Base-by-base conservation (phyloP, 2,797 vertebrate species). In the Yasuhikotakia modesta region DNA sequence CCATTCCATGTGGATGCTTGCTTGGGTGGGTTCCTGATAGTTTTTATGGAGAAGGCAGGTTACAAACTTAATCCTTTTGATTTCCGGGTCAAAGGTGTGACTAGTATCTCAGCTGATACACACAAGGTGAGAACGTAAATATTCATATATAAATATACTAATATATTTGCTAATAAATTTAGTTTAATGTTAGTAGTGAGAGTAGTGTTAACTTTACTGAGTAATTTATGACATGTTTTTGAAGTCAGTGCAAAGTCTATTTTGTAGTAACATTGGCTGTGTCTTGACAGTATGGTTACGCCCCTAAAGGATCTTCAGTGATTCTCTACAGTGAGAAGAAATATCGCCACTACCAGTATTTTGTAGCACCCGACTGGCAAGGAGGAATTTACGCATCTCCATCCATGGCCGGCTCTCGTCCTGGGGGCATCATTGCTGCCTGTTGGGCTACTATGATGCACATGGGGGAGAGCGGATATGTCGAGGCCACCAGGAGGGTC, bases 311-410 rank as follows among this genome's bases (percentile, higher is more conserved):
- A 60, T 99, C 98, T 19, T 99, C 98, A 0, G 95, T 99, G 84
- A 89, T 99, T 88, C 84, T 99, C 35, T 99, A 99, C 91, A 94
- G 94, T 0, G 91, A 95, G 43, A 94, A 91, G 88, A 94, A 94
- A 80, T 98, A 96, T 86, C 94, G 97, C 39, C 94, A 93, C 68
- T 95, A 96, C 84, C 98, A 99, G 91, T 99, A 96, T 90, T 99
- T 98, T 55, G 67, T 97, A 12, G 94, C 92, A 4, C 93, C 97
- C 0, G 96, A 99, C 85, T 99, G 98, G 98, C 96, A 96, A 83
- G 98, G 98, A 2, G 98, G 98, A 0, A 96, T 99, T 89, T 99
- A 99, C 0, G 97, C 97, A n/a, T 99, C 98, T 0, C 97, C 98
- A 13, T 95, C 93, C 0, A 50, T 98, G 0, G 96, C 97, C 0